These are phyloP conservation scores for Drosophila maculinotata DNA, from an alignment of 2,888 invertebrate species.

Conservation along the genomic window DNA sequence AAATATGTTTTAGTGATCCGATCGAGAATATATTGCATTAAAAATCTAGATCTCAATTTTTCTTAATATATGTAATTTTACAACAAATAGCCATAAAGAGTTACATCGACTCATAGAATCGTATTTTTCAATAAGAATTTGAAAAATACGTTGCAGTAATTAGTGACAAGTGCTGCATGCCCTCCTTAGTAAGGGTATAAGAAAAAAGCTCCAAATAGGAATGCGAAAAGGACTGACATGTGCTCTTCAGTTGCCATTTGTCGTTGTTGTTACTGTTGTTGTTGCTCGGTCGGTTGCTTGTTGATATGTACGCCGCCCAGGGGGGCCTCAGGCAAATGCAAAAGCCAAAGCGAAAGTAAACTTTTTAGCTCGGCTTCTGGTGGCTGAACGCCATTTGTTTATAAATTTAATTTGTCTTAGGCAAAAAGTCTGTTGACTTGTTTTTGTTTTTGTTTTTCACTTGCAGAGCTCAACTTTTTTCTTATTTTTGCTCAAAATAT, in stretches of 20 bases:
- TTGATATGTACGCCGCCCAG: constrained; percentile 21
- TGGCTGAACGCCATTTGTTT: constrained; percentile 72
- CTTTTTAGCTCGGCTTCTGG: constrained; percentile 57
- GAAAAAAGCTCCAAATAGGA: constrained; percentile 30
- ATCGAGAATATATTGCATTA: too few species aligned
- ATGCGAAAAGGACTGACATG: constrained; percentile 55
- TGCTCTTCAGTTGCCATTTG: constrained; percentile 44
- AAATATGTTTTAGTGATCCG: too few species aligned
- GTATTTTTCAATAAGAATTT: too few species aligned
- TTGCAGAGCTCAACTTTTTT: constrained; percentile 24
- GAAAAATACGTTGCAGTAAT: not conserved
- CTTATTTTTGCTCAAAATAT: constrained; percentile 34
- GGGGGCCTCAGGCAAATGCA: constrained; percentile 40
- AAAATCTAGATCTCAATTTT: too few species aligned
- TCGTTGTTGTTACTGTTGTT: constrained; percentile 31
- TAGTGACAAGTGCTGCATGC: not conserved
- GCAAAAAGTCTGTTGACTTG: constrained; percentile 49
- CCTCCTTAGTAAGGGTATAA: constrained; percentile 5
- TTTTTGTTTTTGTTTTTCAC: constrained; percentile 33
- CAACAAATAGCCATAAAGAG: too few species aligned
- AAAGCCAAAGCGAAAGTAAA: constrained; percentile 52
- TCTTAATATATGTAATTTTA: too few species aligned
- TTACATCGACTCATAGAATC: too few species aligned
- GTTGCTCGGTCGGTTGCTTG: constrained; percentile 24
- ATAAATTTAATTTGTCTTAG: constrained; percentile 76